Evolutionary conservation across 2,888 invertebrate species (phyloP).

Genomic region (Drosophila koepferae): DNA sequence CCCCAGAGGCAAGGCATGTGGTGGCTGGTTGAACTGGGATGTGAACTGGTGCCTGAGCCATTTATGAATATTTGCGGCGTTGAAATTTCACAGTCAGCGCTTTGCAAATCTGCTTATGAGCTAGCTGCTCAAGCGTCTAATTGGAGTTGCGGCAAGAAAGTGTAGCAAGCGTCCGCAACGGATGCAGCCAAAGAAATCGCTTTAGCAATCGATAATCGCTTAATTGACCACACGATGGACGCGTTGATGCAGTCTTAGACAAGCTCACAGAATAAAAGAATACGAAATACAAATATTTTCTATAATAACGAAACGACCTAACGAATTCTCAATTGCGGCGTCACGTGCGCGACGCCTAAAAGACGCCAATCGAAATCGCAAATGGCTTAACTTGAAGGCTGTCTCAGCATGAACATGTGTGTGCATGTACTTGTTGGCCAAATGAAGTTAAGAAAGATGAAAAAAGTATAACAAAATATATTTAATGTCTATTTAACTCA

Average conservation of each 20-base stretch:
- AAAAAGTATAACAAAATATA: not conserved
- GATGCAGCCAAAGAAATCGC: conserved; percentile 6
- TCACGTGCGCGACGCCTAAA: conserved; percentile 27
- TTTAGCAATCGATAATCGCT: conserved; percentile 63
- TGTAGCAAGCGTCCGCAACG: conserved; percentile 5
- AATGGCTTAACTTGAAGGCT: conserved; percentile 22
- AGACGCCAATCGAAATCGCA: conserved; percentile 22
- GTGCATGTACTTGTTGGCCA: conserved; percentile 5
- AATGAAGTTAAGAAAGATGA: conserved; percentile 3
- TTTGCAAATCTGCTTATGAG: conserved; percentile 56
- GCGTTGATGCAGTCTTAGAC: conserved; percentile 45
- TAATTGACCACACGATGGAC: conserved; percentile 63
- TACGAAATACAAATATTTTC: not conserved
- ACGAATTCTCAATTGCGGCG: conserved; percentile 40
- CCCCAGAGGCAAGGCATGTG: not conserved
- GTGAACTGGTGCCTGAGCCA: conserved; percentile 43
- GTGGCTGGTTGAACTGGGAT: not conserved
- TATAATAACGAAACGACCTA: conserved; percentile 16
- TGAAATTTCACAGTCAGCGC: conserved; percentile 69
- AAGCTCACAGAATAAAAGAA: not conserved
- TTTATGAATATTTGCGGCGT: conserved; percentile 63
- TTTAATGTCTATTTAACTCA: too few relatives aligned
- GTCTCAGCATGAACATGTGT: not conserved
- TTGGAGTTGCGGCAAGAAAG: conserved; percentile 51
- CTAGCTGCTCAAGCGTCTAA: conserved; percentile 63